Evolutionary conservation across 37 sponge, comb jelly and placozoan species (phyloP), one percentile per base, ranked within the genome.

Genomic region (Aplysina aerophoba): DNA sequence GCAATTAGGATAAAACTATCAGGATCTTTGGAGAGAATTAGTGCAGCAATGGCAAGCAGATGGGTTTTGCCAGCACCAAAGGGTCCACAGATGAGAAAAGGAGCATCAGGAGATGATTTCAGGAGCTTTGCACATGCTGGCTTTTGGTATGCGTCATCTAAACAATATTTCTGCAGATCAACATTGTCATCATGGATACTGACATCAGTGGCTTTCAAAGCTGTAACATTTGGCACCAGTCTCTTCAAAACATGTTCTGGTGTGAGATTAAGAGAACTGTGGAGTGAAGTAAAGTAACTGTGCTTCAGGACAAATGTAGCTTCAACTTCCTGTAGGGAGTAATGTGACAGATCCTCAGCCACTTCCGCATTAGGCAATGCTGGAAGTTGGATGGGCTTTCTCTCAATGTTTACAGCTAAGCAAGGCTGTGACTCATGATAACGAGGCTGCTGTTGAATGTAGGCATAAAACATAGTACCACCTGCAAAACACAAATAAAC

Each of bases 51-150:
- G 53, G 94, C 94, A 38, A 93, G 55, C 54, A 93, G 19, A 21
- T 79, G 84, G 25, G 94, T 93, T 78, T 93, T 93, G n/a, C 94
- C 94, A 25, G 94, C 88, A 37, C 94, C 94, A 90, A 89, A 93
- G 6, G 94, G 72, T 28, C 94, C 94, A 75, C 19, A 73, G 15
- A 90, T 73, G 12, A 93, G 33, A 65, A 90, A 68, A 30, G 94
- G 94, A 25, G 86, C 80, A 21, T 38, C 82, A 17, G 82, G 24
- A 14, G 73, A 25, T 69, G 74, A 44, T 28, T 24, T 22, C 13
- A 88, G 17, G 17, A 93, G 75, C 15, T 19, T 55, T 21, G 77
- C 14, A 17, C 88, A 59, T 28, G 86, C 84, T 21, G 22, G n/a
- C 15, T 35, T 24, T 34, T 93, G 88, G 15, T 54, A 33, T 0